Conservation (phyloP, 2,113 vertebrate genomes). For the Orycteropus afer region DNA sequence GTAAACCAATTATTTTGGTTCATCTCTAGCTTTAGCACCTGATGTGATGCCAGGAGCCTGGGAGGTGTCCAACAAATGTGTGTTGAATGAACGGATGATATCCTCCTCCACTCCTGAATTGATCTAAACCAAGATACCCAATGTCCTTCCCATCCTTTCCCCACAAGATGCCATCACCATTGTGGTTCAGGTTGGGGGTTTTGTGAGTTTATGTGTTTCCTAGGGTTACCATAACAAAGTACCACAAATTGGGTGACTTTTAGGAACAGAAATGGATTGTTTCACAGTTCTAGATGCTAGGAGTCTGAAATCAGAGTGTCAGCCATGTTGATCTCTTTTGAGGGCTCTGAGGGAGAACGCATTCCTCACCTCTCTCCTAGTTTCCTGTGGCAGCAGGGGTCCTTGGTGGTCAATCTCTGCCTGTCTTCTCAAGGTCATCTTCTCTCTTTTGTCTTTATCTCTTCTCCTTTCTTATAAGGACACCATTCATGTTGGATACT, state of each 20-base stretch:
- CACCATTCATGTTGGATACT: too few species aligned
- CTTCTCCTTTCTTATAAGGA: neutral
- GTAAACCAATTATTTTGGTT: neutral
- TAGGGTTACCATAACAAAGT: neutral
- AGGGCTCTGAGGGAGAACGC: neutral
- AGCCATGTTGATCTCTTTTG: neutral
- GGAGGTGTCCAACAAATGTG: neutral
- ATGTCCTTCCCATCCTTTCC: neutral
- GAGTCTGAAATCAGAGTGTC: neutral
- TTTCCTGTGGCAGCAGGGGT: neutral
- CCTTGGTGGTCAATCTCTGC: neutral
- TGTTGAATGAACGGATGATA: neutral
- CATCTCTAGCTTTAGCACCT: neutral
- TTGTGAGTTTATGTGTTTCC: neutral
- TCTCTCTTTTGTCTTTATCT: neutral
- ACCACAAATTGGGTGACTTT: neutral
- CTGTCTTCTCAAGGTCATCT: neutral
- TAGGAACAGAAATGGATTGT: neutral
- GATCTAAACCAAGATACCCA: neutral
- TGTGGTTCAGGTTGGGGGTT: neutral
- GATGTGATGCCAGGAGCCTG: neutral
- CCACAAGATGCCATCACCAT: neutral
- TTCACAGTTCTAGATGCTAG: neutral
- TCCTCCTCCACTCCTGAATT: neutral
- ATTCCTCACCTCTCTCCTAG: neutral